Conservation (phyloP, 1,140 invertebrate genomes). For the Drosophila pallidifrons region DNA sequence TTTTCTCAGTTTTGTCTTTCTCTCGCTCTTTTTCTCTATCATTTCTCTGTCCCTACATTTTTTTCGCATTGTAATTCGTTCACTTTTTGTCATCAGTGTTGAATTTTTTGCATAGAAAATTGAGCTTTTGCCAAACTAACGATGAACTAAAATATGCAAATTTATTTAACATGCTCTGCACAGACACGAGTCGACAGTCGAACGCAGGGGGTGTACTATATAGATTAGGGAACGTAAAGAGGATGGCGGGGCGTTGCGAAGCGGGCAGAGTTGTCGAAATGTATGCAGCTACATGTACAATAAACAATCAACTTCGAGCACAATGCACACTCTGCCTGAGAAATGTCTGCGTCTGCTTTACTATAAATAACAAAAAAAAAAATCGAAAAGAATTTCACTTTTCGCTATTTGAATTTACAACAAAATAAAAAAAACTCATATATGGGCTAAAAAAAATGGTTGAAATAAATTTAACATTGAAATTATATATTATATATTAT, state of each 20-base stretch:
- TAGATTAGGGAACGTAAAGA: conserved; percentile 16
- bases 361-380: background rate
- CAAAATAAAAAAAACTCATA: too few species aligned
- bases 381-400: background rate
- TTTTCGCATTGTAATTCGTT: conserved; percentile 67
- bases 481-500: background rate
- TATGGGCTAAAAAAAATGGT: too few species aligned
- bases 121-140: conserved; percentile 80
- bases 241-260: background rate
- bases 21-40: conserved; percentile 13
- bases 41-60: background rate
- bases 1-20: conserved; percentile 3
- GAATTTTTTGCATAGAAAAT: conserved; percentile 76
- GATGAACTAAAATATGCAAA: conserved; percentile 81
- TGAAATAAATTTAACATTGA: background rate
- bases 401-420: too few species aligned
- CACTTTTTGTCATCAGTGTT: conserved; percentile 70
- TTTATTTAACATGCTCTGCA: conserved; percentile 73
- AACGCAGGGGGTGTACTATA: background rate
- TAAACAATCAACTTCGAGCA: conserved; percentile 61
- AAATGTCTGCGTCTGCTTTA: background rate
- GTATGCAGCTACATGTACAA: conserved; percentile 52
- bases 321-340: conserved; percentile 22
- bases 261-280: conserved; percentile 23
- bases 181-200: conserved; percentile 15